phyloP scores from a whole-genome alignment of 2,888 invertebrate genomes.

The Hylaea fasciaria region DNA sequence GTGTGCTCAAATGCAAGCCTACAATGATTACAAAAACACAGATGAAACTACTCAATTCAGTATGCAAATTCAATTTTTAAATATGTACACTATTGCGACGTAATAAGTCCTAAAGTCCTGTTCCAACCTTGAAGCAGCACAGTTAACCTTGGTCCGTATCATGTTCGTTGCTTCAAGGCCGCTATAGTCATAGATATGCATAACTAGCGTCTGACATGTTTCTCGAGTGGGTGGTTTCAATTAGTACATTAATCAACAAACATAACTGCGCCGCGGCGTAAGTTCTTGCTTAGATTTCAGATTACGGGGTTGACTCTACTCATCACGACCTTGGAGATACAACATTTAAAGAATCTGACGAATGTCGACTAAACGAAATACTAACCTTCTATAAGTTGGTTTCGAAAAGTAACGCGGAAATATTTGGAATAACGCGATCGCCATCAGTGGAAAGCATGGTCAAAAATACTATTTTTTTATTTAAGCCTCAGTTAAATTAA shows the following conservation, averaged over 20 bases:
- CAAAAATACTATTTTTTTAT: no score
- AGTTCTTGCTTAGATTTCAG: not conserved
- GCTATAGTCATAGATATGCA: conserved; percentile 8
- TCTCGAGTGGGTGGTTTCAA: conserved; percentile 17
- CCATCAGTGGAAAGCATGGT: not conserved
- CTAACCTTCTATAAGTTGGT: no score
- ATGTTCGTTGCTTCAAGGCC: conserved; percentile 18
- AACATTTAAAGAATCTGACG: no score
- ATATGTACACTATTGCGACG: not conserved
- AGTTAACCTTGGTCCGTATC: conserved; percentile 19
- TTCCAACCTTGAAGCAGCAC: conserved; percentile 11
- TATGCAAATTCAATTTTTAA: not conserved
- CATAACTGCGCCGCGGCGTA: not conserved
- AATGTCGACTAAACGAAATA: no score
- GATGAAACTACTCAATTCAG: not conserved
- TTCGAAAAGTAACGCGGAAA: no score
- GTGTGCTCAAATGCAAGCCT: no score
- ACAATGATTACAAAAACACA: no score
- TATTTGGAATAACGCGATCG: no score
- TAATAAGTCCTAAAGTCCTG: conserved; percentile 5
- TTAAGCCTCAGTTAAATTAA: not conserved
- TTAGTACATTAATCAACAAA: conserved; percentile 23
- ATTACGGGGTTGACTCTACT: not conserved
- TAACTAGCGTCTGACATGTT: conserved; percentile 12
- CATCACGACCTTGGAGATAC: not conserved